phyloP scores from a whole-genome alignment of 37 sponge, comb jelly and placozoan species.

The Spongia lamella region DNA sequence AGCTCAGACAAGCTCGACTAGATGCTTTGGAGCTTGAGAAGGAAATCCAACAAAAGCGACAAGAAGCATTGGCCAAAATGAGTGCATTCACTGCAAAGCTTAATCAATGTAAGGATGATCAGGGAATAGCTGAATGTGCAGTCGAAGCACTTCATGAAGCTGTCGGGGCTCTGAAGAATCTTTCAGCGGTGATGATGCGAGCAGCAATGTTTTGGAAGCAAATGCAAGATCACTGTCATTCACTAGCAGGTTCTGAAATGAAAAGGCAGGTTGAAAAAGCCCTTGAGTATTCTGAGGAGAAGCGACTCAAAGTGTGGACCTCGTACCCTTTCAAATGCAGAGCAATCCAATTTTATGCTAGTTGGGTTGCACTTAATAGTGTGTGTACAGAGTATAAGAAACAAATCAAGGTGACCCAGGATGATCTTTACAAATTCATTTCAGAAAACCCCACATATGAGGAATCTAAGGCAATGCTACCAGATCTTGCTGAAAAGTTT shows the following conservation, averaged over 20 bases:
- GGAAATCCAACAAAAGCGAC: conserved; percentile 1
- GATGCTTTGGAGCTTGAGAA: conserved; percentile 2
- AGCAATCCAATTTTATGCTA: conserved; percentile 28
- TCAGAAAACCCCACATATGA: conserved; percentile 46
- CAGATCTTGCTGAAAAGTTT: conserved; percentile 25
- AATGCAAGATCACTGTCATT: conserved; percentile 35
- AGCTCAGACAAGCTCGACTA: too few relatives aligned
- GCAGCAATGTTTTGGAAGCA: conserved; percentile 36
- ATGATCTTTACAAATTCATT: conserved; percentile 48
- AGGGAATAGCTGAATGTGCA: neutral
- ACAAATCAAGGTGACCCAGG: conserved; percentile 49
- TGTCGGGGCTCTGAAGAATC: conserved; percentile 19
- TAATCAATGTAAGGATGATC: neutral
- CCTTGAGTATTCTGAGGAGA: neutral
- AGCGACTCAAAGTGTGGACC: conserved; percentile 29
- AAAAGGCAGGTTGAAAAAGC: conserved; percentile 4
- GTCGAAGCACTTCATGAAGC: conserved; percentile 23
- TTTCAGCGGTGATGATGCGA: conserved; percentile 28
- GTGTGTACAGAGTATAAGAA: conserved; percentile 42
- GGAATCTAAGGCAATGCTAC: conserved; percentile 29
- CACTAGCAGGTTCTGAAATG: conserved; percentile 3
- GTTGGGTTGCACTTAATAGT: conserved; percentile 66
- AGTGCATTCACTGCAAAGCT: conserved; percentile 13
- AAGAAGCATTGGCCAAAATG: conserved; percentile 7
- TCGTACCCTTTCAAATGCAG: conserved; percentile 5